Evolutionary conservation across 2,113 vertebrate genomes (phyloP), one percentile per base, ranked within the genome.

Genomic region (Xerus inauris): DNA sequence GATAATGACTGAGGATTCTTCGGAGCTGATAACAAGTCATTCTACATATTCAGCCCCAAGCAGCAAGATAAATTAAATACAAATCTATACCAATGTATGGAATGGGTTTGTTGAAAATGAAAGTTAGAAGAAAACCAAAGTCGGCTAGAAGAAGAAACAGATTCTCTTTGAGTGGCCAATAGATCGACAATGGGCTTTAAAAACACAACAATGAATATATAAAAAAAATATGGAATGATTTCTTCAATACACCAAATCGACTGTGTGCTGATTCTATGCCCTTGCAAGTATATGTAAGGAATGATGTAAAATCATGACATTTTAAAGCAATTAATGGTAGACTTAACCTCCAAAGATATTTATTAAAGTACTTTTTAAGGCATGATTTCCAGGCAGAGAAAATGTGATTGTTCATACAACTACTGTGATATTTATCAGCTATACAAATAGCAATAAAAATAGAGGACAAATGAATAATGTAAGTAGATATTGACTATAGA

Each of bases 91-190:
- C 2, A 59, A 42, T 64, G 81, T 51, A 49, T 8, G 38, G 2
- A 62, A 45, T 69, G 17, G 93, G 62, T 82, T 51, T 75, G 7
- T 57, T 89, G 22, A 87, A 96, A 89, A 51, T 73, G 24, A 87
- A 96, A 97, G 8, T 38, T 62, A 95, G 45, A 73, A 24, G 62
- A 45, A 95, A 92, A 80, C 10, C n/a, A 67, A 86, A 88, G 30
- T 65, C 35, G 51, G 16, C 6, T 17, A 82, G 47, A 20, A 89
- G 85, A 79, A 51, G 94, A 82, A 14, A 76, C 32, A 16, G 40
- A 71, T 89, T 87, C 87, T 24, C 20, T 85, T 65, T 67, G 62
- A 89, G 3, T 28, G 12, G 3, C 20, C 86, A 17, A 22, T 4
- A 80, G 30, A 85, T 32, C 49, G 40, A 81, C 22, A 28, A 8